A percentile compares a stretch with the other conserved stretches of the same genome.
phyloP scores from a whole-genome alignment of 2,888 invertebrate species.

The Glyphotaelius pellucidus region DNA sequence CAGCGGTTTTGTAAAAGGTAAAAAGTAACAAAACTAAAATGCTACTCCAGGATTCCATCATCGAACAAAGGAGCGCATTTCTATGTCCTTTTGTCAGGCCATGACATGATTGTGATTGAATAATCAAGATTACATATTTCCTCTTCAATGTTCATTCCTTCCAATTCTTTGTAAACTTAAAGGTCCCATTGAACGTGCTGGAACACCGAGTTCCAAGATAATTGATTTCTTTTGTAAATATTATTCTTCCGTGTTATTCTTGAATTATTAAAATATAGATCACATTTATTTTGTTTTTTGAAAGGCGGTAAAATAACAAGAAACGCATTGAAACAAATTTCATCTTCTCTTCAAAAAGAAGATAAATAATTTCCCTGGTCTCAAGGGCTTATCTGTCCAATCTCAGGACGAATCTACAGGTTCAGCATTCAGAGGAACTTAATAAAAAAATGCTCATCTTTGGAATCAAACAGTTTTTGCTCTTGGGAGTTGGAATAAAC shows the following conservation, averaged over 20 bases:
- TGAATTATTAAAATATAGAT: background rate
- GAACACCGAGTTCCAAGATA: background rate
- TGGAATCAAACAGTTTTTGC: background rate
- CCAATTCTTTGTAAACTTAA: background rate
- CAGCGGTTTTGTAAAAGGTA: background rate
- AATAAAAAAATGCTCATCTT: constrained; percentile 20
- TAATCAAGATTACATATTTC: background rate
- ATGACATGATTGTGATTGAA: background rate
- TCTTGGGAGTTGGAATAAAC: background rate
- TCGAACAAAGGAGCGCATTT: background rate
- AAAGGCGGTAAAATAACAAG: background rate
- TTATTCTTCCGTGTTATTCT: background rate
- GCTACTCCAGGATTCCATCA: background rate
- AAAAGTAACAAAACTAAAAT: background rate
- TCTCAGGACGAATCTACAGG: background rate
- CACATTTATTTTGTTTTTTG: background rate
- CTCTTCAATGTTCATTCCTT: background rate
- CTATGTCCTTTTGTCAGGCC: background rate
- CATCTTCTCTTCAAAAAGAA: background rate
- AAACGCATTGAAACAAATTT: constrained; percentile 12
- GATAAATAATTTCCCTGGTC: background rate
- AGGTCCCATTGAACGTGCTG: constrained; percentile 3
- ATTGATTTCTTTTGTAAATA: constrained; percentile 9
- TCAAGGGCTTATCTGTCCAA: background rate
- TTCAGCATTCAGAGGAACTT: background rate